Evolutionary conservation across 2,797 vertebrate species (phyloP).

Genomic region (Sternarchorhynchus goeldii): DNA sequence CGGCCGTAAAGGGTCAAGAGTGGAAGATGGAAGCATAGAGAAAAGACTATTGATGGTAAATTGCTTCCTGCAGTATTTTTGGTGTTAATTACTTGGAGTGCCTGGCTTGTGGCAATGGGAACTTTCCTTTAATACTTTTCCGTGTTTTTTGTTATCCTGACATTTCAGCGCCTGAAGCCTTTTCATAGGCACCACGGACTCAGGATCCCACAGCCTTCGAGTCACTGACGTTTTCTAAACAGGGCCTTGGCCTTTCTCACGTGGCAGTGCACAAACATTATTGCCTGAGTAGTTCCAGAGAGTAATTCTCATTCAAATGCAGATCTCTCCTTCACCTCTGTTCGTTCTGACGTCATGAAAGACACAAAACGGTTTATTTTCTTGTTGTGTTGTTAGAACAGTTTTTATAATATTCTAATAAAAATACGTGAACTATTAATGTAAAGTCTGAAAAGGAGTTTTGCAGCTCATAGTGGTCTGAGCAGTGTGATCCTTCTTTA

Average conservation of each 20-base stretch:
- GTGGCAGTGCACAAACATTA: not conserved
- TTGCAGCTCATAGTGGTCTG: slow-evolving; percentile 22
- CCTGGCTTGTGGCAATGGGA: slow-evolving; percentile 57
- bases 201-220: slow-evolving; percentile 52
- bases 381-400: not conserved
- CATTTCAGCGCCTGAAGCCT: slow-evolving; percentile 59
- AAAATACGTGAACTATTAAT: not conserved
- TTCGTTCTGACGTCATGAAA: not conserved
- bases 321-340: not conserved
- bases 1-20: slow-evolving; percentile 35
- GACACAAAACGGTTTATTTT: not conserved
- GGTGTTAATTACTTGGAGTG: slow-evolving; percentile 60
- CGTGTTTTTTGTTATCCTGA: slow-evolving; percentile 52
- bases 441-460: slow-evolving; percentile 28
- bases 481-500: slow-evolving; percentile 33
- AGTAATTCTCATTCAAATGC: not conserved
- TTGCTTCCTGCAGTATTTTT: slow-evolving; percentile 56
- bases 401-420: not conserved
- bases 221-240: slow-evolving; percentile 57
- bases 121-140: slow-evolving; percentile 55
- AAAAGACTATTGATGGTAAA: slow-evolving; percentile 50
- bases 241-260: slow-evolving; percentile 48
- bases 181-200: slow-evolving; percentile 59
- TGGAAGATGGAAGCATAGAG: slow-evolving; percentile 15
- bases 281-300: not conserved